A percentile compares a stretch with the other conserved stretches of the same genome.
Conservation (phyloP, 2,113 vertebrate genomes). For the Stigmatopora argus region DNA sequence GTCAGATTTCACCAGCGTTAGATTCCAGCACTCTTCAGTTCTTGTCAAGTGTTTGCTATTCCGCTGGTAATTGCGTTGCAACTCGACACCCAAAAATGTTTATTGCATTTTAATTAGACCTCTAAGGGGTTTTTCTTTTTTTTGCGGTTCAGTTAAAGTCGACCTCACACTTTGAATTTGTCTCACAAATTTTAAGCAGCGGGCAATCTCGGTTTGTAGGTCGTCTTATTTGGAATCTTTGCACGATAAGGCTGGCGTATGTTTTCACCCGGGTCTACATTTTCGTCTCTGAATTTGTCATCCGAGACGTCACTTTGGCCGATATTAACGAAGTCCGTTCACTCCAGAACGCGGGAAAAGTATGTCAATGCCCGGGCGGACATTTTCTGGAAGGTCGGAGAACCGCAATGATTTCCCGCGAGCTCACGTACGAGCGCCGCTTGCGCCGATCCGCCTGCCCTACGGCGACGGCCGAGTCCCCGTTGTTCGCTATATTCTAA, state of each 20-base stretch:
- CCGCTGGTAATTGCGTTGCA: conserved; percentile 38
- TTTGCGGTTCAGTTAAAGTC: conserved; percentile 8
- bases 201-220: conserved; percentile 6
- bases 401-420: conserved; percentile 62
- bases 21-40: conserved; percentile 9
- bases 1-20: conserved; percentile 31
- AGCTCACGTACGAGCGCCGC: conserved; percentile 52
- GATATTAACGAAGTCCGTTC: conserved; percentile 36
- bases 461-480: conserved; percentile 54
- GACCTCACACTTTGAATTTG: conserved; percentile 29
- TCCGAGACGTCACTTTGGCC: conserved; percentile 59
- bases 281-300: conserved; percentile 74
- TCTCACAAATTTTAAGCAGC: conserved; percentile 24
- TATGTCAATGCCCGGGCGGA: too few species aligned
- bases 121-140: conserved; percentile 18
- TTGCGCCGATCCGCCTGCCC: conserved; percentile 65
- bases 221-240: conserved; percentile 42
- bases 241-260: conserved; percentile 31
- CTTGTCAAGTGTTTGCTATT: conserved; percentile 37
- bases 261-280: conserved; percentile 49
- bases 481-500: conserved; percentile 47
- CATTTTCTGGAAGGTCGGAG: conserved; percentile 44
- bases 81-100: conserved; percentile 33
- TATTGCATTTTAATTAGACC: conserved; percentile 50
- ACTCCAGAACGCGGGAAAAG: background rate